Conservation (phyloP, 2,888 invertebrate species). For the Strigamia maritima region DNA sequence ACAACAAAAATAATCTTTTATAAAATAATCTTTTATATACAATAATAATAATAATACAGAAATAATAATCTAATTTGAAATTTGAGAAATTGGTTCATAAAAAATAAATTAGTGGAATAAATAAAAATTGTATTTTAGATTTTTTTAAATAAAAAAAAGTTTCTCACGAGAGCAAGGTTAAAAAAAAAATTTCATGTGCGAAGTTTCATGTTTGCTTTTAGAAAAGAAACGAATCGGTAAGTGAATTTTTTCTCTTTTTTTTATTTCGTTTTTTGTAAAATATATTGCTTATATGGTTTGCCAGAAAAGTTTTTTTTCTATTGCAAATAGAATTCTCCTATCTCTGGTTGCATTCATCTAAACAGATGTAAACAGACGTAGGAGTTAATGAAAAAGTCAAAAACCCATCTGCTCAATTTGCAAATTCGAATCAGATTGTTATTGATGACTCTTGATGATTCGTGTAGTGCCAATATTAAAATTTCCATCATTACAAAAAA, state of each 20-base stretch:
- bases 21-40: too few species aligned
- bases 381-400: neutral
- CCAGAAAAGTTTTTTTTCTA: neutral
- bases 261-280: neutral
- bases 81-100: too few species aligned
- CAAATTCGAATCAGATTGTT: neutral
- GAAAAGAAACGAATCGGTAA: neutral
- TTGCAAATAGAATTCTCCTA: too few species aligned
- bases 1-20: too few species aligned
- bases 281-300: neutral
- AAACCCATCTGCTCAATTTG: neutral
- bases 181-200: neutral
- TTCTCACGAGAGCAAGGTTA: neutral
- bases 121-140: neutral
- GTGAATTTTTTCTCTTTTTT: neutral
- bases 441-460: neutral
- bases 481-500: too few species aligned
- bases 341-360: neutral
- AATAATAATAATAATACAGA: too few species aligned
- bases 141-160: too few species aligned
- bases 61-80: too few species aligned
- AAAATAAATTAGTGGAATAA: too few species aligned
- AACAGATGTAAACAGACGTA: neutral
- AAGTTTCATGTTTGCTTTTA: neutral
- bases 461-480: too few species aligned